A percentile compares a stretch with the other conserved stretches of the same genome.
phyloP scores from a whole-genome alignment of 2,113 vertebrate genomes.

The Excalfactoria chinensis region DNA sequence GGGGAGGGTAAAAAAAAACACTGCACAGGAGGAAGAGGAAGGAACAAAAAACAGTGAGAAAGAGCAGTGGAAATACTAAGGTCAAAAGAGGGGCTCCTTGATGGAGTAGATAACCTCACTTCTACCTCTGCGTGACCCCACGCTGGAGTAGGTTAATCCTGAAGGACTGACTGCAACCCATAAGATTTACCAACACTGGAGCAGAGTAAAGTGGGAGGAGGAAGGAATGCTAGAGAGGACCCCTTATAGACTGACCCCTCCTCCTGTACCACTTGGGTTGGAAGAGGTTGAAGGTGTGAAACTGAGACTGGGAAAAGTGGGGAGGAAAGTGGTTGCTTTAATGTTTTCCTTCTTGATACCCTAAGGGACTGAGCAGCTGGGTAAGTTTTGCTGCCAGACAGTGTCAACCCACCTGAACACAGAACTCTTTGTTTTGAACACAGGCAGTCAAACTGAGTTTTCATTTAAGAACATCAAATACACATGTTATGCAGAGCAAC shows the following conservation, averaged over 20 bases:
- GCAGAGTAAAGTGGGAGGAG: neutral
- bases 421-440: neutral
- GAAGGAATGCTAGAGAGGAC: neutral
- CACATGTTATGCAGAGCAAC: neutral
- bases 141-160: neutral
- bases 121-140: neutral
- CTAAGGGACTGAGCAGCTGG: no score
- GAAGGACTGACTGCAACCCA: neutral
- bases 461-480: neutral
- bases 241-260: neutral
- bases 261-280: neutral
- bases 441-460: neutral
- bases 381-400: neutral
- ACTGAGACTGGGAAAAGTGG: neutral
- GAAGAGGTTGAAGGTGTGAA: neutral
- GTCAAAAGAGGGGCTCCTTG: neutral
- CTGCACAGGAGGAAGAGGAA: neutral
- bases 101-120: neutral
- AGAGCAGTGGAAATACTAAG: neutral
- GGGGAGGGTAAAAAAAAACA: neutral
- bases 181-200: neutral
- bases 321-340: neutral
- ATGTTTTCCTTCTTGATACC: neutral
- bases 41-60: neutral
- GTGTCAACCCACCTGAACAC: neutral